Percentiles rank a stretch among this genome's conserved stretches.
These are phyloP conservation scores for Arothron firmamentum DNA, from an alignment of 2,113 vertebrate species.

Conservation along the genomic window DNA sequence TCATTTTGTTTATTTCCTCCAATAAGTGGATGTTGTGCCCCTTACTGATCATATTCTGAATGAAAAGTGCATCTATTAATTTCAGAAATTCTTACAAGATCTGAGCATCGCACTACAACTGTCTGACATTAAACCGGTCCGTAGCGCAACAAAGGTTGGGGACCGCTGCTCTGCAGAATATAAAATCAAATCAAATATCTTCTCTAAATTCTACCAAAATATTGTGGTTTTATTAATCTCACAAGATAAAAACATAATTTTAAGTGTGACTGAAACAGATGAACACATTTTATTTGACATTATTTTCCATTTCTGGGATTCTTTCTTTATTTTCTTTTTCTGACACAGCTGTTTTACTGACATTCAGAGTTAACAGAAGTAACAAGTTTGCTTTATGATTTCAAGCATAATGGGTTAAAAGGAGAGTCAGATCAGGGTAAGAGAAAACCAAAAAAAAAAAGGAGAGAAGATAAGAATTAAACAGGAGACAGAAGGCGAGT, in stretches of 20 bases:
- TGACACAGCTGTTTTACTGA: slow-evolving; percentile 62
- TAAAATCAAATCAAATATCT: too few relatives aligned
- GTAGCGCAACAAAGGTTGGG: too few relatives aligned
- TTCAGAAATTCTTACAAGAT: too few relatives aligned
- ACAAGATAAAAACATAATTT: slow-evolving; percentile 3
- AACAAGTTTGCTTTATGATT: slow-evolving; percentile 11
- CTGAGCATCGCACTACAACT: too few relatives aligned
- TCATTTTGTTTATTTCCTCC: too few relatives aligned
- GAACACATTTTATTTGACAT: slow-evolving; percentile 62
- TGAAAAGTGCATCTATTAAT: too few relatives aligned
- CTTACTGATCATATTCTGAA: too few relatives aligned
- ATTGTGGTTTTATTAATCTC: neutral
- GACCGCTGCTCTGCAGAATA: too few relatives aligned
- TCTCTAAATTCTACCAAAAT: too few relatives aligned
- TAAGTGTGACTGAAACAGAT: slow-evolving; percentile 57
- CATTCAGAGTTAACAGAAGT: slow-evolving; percentile 50
- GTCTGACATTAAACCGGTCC: too few relatives aligned
- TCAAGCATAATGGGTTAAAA: slow-evolving; percentile 50
- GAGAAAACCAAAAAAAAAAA: slow-evolving; percentile 5
- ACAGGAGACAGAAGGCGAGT: slow-evolving; percentile 2
- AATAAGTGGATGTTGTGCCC: too few relatives aligned
- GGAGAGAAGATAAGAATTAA: slow-evolving; percentile 32
- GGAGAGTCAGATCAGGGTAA: slow-evolving; percentile 33
- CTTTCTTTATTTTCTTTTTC: slow-evolving; percentile 34
- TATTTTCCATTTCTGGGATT: slow-evolving; percentile 57